Evolutionary conservation across 1,140 invertebrate genomes (phyloP), one percentile per base, ranked within the genome.

Genomic region (Homarus americanus): DNA sequence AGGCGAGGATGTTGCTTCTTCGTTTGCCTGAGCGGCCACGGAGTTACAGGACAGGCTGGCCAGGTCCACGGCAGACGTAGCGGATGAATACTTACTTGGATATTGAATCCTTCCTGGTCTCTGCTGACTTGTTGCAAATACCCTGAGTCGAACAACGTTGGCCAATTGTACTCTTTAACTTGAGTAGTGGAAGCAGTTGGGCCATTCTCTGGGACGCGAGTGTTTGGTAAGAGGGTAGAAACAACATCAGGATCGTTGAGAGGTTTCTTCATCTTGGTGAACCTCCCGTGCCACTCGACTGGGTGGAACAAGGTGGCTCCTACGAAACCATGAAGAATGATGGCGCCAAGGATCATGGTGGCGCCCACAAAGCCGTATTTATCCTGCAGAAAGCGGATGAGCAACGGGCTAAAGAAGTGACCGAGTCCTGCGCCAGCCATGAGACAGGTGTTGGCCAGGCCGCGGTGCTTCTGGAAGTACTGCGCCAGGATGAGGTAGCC

Each of bases 401-500:
- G 79, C 66, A 69, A 69, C 0, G 87, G 80, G 24, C 87, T 80
- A 12, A 83, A 9, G 32, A 90, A 76, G 76, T 90, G 80, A 5
- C 87, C 87, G 0, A 80, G 53, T n/a, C 79, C 78, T 9, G 78
- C 87, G 36, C 87, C 78, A 10, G 80, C 80, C 87, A 90, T 80
- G 40, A 90, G 58, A 12, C 38, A 49, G n/a, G 76, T 34, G 69
- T 53, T 90, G 87, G 87, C 87, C 44, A 73, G 80, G 34, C 87
- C 87, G 17, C 87, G 66, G 34, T 76, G 58, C 32, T 10, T 34
- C 38, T 75, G 36, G 79, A 90, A 90, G 80, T 90, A 90, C 36
- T 90, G 87, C 1, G 87, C 76, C 69, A 90, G 53, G 69, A 90
- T 90, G 53, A 90, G 78, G 79, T 90, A 90, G 2, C 87, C 78